Percentiles rank a stretch among this genome's conserved stretches.
Conservation (phyloP, 2,797 vertebrate genomes). For the Xenops minutus region DNA sequence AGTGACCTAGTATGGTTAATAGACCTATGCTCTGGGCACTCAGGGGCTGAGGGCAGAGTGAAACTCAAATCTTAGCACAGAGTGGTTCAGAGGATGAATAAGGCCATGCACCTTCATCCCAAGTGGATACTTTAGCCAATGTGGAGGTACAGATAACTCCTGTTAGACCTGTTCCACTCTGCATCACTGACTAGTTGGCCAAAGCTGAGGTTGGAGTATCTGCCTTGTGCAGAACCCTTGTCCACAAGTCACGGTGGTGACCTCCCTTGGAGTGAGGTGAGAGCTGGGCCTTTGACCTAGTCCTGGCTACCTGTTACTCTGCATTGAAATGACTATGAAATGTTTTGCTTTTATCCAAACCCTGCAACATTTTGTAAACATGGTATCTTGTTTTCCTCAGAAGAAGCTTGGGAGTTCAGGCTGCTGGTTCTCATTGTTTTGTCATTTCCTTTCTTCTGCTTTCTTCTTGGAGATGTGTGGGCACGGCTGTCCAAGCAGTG, state of each 20-base stretch:
- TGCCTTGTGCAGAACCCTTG: neutral
- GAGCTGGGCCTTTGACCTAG: neutral
- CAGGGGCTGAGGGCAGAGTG: neutral
- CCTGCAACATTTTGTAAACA: neutral
- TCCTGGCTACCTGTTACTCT: neutral
- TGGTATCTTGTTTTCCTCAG: neutral
- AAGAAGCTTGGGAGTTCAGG: neutral
- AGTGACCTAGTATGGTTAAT: neutral
- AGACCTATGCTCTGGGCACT: neutral
- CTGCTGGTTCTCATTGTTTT: neutral
- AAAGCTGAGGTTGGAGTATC: neutral
- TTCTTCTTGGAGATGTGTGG: neutral
- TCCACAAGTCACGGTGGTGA: neutral
- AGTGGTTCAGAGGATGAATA: neutral
- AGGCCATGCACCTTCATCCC: neutral
- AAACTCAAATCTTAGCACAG: neutral
- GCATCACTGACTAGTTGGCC: neutral
- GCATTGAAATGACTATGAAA: neutral
- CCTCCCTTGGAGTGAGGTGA: neutral
- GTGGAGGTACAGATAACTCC: neutral
- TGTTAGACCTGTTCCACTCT: neutral
- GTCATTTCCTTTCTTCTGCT: neutral
- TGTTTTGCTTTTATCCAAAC: neutral
- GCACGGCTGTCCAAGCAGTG: neutral
- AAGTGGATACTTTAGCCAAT: neutral